phyloP scores from a whole-genome alignment of 2,888 invertebrate species.

The Synanthedon formicaeformis region DNA sequence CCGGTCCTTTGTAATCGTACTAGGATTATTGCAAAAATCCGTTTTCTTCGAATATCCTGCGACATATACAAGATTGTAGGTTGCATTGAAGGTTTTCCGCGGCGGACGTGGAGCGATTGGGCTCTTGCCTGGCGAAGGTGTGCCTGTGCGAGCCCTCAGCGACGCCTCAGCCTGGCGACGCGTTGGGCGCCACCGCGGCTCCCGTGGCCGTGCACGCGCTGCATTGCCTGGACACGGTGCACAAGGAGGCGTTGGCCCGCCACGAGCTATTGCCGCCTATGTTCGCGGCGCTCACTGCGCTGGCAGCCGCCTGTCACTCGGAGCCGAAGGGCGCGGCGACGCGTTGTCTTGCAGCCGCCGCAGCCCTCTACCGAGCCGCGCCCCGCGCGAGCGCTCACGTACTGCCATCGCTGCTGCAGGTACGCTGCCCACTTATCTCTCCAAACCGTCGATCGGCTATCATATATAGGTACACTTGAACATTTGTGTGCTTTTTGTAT shows the following conservation, averaged over 20 bases:
- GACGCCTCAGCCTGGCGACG: conserved; percentile 12
- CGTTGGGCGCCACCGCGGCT: conserved; percentile 52
- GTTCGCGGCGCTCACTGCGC: conserved; percentile 42
- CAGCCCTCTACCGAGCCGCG: conserved; percentile 48
- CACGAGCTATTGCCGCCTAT: conserved; percentile 45
- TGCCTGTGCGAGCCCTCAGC: conserved; percentile 31
- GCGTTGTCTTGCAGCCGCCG: conserved; percentile 48
- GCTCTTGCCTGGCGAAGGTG: conserved; percentile 54
- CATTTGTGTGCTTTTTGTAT: too few relatives aligned
- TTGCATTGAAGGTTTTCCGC: conserved; percentile 66
- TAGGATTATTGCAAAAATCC: too few relatives aligned
- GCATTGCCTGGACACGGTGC: conserved; percentile 88
- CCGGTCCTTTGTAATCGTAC: too few relatives aligned
- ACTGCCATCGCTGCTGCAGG: conserved; percentile 22
- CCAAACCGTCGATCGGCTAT: too few relatives aligned
- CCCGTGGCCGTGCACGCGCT: conserved; percentile 85
- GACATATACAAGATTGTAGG: neutral
- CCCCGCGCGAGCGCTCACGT: conserved; percentile 14
- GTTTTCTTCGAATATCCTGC: too few relatives aligned
- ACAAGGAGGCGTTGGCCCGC: conserved; percentile 72
- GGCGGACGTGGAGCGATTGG: conserved; percentile 83
- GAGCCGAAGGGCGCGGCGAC: conserved; percentile 9
- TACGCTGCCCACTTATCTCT: conserved; percentile 4
- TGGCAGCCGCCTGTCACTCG: conserved; percentile 26
- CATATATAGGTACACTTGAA: too few relatives aligned